These are phyloP conservation scores for Ischnura elegans DNA, from an alignment of 2,888 invertebrate species.

Conservation along the genomic window DNA sequence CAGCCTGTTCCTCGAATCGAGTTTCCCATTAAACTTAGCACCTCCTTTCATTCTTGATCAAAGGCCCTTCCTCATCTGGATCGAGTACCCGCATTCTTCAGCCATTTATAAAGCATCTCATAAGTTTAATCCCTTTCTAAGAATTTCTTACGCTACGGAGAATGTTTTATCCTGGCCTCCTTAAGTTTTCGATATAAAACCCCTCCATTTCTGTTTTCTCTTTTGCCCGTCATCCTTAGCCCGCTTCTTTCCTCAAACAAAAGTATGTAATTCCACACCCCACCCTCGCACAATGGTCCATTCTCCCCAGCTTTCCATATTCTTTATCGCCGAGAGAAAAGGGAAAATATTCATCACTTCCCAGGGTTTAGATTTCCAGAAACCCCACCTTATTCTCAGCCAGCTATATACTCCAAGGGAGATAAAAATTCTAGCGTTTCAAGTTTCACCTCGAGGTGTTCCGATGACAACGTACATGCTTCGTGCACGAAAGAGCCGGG, in stretches of 20 bases:
- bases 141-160: background rate
- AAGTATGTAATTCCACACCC: background rate
- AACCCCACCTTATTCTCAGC: background rate
- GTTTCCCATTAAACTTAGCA: background rate
- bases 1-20: background rate
- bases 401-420: background rate
- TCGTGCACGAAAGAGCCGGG: background rate
- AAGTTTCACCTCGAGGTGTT: background rate
- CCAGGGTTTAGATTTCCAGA: background rate
- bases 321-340: background rate
- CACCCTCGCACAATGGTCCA: background rate
- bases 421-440: background rate
- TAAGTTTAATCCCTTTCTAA: background rate
- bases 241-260: background rate
- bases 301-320: background rate
- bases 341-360: constrained; percentile 1
- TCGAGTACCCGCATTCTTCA: too few relatives aligned
- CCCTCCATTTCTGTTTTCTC: too few relatives aligned
- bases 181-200: background rate
- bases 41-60: background rate
- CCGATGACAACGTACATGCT: background rate
- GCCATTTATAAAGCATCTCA: too few relatives aligned
- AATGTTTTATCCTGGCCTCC: background rate
- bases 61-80: too few relatives aligned
- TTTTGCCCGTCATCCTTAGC: background rate